Conservation (phyloP, 35 echinoderm and acorn worm genomes). For the Strongylocentrotus purpuratus region DNA sequence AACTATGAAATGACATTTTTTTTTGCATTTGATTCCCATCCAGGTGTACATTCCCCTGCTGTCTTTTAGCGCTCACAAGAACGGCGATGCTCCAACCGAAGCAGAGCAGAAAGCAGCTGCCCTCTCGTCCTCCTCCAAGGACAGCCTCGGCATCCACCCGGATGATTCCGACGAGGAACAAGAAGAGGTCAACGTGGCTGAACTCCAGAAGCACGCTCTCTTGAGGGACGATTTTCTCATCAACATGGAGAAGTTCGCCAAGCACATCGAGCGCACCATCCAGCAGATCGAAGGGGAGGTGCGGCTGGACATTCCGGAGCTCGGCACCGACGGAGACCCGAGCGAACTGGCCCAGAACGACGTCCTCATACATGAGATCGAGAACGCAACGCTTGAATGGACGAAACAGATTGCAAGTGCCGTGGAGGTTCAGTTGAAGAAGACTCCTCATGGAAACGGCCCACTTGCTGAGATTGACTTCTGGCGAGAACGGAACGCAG, state of each 20-base stretch:
- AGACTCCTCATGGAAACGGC: slow-evolving; percentile 93
- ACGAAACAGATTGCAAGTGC: slow-evolving; percentile 91
- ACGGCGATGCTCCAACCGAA: slow-evolving; percentile 77
- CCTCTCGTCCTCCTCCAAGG: slow-evolving; percentile 69
- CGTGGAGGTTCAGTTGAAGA: slow-evolving; percentile 89
- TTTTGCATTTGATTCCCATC: not conserved
- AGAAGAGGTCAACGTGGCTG: slow-evolving; percentile 66
- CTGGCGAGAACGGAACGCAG: slow-evolving; percentile 95
- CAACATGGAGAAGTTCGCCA: slow-evolving; percentile 99
- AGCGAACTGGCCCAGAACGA: slow-evolving; percentile 89
- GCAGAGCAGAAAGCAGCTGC: slow-evolving; percentile 69
- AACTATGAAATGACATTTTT: not conserved
- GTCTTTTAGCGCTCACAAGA: slow-evolving; percentile 93
- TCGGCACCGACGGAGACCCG: slow-evolving; percentile 73
- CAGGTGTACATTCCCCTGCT: slow-evolving; percentile 97
- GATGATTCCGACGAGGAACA: slow-evolving; percentile 62
- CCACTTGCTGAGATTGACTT: slow-evolving; percentile 97
- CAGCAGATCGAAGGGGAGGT: slow-evolving; percentile 99
- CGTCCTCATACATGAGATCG: slow-evolving; percentile 77
- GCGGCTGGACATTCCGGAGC: slow-evolving; percentile 78
- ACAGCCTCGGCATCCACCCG: slow-evolving; percentile 48
- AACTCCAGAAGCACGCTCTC: slow-evolving; percentile 71
- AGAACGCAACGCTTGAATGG: slow-evolving; percentile 89
- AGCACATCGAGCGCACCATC: slow-evolving; percentile 88
- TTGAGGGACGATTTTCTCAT: slow-evolving; percentile 97